phyloP scores from a whole-genome alignment of 2,113 vertebrate species.

The Pavo muticus region DNA sequence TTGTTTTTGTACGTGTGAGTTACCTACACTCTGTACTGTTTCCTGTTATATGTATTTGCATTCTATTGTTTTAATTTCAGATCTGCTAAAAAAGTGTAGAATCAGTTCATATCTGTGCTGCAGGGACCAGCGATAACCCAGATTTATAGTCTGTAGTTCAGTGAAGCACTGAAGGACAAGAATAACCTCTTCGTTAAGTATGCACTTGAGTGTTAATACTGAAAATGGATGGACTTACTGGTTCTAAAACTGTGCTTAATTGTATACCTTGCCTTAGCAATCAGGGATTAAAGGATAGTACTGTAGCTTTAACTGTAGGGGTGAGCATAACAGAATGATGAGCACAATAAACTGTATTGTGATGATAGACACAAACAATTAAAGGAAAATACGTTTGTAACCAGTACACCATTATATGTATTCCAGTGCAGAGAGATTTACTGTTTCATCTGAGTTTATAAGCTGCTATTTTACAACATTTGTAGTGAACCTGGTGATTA shows the following conservation, averaged over 20 bases:
- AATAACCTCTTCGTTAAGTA: neutral
- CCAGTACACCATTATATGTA: neutral
- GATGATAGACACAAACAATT: neutral
- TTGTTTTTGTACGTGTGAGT: neutral
- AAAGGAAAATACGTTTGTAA: neutral
- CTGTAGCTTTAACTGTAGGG: neutral
- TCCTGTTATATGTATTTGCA: neutral
- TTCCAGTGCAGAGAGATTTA: neutral
- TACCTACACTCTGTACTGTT: neutral
- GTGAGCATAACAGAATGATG: neutral
- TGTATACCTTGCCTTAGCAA: neutral
- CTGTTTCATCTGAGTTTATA: neutral
- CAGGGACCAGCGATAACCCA: neutral
- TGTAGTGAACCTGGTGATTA: neutral
- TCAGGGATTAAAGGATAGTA: neutral
- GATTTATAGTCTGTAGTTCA: neutral
- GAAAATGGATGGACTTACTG: neutral
- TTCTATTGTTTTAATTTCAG: neutral
- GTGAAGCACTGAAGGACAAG: neutral
- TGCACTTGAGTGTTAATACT: neutral
- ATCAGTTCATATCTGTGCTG: neutral
- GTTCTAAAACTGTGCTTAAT: neutral
- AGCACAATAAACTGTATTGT: neutral
- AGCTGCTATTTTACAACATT: neutral
- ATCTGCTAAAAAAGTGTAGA: neutral